Evolutionary conservation across 2,797 vertebrate genomes (phyloP), one percentile per base, ranked within the genome.

Genomic region (Champsocephalus esox): DNA sequence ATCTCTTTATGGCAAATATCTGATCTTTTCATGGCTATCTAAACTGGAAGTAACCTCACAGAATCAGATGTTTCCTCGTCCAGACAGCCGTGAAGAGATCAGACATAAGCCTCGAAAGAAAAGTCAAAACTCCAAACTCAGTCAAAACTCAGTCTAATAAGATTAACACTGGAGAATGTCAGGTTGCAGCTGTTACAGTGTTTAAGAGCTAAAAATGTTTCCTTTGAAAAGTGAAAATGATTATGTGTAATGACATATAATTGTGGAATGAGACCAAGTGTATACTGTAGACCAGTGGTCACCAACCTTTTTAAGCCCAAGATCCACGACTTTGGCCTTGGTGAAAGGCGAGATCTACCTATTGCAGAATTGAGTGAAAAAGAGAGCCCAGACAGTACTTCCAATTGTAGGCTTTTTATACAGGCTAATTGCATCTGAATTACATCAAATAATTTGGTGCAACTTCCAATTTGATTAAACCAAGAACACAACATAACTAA

Each of bases 71-170:
- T 24, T 19, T 1, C 44, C 5, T 28, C 2, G 2, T 32, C 34
- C 72, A 65, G 81, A 79, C 81, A 79, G 73, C 54, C 68, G 60
- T 75, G 76, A 79, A 69, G 68, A 75, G 72, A 83, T 83, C 81
- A 72, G 55, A 76, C 72, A 43, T 43, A 59, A 82, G 67, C 67
- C n/a, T 57, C 51, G 5, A 8, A 61, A 54, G 19, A 55, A 9
- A 8, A 68, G 63, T 48, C 41, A 54, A 9, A 66, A 49, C 9
- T 50, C 21, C 12, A 48, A 44, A 56, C 57, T 62, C 54, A 51
- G 51, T 63, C 56, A 62, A 43, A 69, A 75, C 34, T 69, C 49
- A 34, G 61, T 13, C 10, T 61, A 57, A 83, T 73, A 57, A 73
- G 45, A 69, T 72, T 16, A 28, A 43, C 45, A 50, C 38, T 3